Percentiles rank a stretch among this genome's conserved stretches.
These are phyloP conservation scores for Cryptus armator DNA, from an alignment of 2,888 invertebrate genomes.

Conservation along the genomic window DNA sequence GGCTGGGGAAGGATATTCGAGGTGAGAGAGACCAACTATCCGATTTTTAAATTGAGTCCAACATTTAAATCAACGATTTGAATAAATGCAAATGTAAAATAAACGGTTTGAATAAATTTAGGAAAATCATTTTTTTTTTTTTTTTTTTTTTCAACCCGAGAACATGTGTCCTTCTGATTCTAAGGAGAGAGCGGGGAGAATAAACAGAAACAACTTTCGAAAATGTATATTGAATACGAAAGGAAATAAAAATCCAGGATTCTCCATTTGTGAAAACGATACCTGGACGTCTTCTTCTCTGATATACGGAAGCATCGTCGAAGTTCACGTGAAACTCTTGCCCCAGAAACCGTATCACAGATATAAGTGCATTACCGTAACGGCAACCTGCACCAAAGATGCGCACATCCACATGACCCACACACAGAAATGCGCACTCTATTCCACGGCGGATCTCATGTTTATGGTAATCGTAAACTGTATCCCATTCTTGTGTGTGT, in stretches of 20 bases:
- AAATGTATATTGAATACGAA: too few species aligned
- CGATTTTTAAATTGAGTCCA: too few species aligned
- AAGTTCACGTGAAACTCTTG: slow-evolving; percentile 28
- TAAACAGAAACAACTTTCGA: too few species aligned
- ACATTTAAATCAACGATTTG: too few species aligned
- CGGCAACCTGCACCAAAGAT: slow-evolving; percentile 54
- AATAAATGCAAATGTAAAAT: too few species aligned
- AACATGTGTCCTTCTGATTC: too few species aligned
- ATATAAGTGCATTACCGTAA: slow-evolving; percentile 40
- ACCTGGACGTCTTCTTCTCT: slow-evolving; percentile 63
- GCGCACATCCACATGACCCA: not conserved
- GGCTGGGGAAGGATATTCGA: too few species aligned
- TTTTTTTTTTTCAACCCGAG: too few species aligned
- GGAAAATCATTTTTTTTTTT: too few species aligned
- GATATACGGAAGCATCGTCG: slow-evolving; percentile 63
- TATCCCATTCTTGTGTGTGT: not conserved
- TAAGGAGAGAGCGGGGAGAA: too few species aligned
- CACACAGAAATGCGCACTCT: not conserved
- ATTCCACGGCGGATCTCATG: not conserved
- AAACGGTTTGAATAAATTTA: too few species aligned
- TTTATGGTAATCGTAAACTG: slow-evolving; percentile 16
- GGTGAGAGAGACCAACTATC: too few species aligned
- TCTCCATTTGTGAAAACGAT: not conserved
- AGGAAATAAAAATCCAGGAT: not conserved
- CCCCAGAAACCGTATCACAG: slow-evolving; percentile 37